phyloP scores from a whole-genome alignment of 2,888 invertebrate genomes.

The Marronus borbonicus region DNA sequence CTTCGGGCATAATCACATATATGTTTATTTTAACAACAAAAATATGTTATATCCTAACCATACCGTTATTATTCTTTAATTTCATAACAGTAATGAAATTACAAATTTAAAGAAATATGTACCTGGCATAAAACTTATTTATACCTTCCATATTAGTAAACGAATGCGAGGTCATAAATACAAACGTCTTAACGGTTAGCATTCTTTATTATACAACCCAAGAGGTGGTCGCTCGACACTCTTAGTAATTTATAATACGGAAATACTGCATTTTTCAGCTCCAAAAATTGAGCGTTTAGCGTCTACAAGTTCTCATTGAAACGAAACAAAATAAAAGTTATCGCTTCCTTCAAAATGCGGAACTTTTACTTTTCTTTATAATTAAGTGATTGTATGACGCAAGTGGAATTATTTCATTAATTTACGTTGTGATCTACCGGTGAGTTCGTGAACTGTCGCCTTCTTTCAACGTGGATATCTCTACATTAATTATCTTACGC shows the following conservation, averaged over 20 bases:
- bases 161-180: neutral
- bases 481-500: too few relatives aligned
- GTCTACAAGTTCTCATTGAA: neutral
- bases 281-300: neutral
- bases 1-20: too few relatives aligned
- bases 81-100: too few relatives aligned
- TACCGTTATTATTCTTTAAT: too few relatives aligned
- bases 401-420: slow-evolving; percentile 32
- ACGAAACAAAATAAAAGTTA: neutral
- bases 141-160: too few relatives aligned
- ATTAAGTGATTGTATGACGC: slow-evolving; percentile 38
- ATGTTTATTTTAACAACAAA: too few relatives aligned
- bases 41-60: too few relatives aligned
- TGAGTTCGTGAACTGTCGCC: too few relatives aligned
- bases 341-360: neutral
- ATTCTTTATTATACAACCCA: neutral
- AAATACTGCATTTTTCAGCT: neutral
- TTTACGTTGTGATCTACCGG: neutral
- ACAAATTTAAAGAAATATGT: too few relatives aligned
- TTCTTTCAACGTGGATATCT: too few relatives aligned
- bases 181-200: neutral
- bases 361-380: slow-evolving; percentile 38
- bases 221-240: neutral
- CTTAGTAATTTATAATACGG: neutral
- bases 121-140: too few relatives aligned